Percentiles rank a stretch among this genome's conserved stretches.
These are phyloP conservation scores for Anhinga anhinga DNA, from an alignment of 2,113 vertebrate species.

Conservation along the genomic window DNA sequence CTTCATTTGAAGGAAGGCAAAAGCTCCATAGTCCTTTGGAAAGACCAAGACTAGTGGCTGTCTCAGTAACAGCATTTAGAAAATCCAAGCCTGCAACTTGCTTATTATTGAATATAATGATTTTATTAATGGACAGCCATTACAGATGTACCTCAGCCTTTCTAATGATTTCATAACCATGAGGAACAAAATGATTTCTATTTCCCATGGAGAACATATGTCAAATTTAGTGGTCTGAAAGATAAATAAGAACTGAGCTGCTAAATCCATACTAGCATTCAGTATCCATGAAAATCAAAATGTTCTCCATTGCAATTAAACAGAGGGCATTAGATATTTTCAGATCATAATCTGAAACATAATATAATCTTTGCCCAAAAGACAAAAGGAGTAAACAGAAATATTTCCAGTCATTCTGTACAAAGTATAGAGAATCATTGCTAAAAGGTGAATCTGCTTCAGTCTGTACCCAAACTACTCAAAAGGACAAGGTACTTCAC, in stretches of 20 bases:
- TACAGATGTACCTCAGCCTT: not conserved
- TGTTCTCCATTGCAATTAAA: not conserved
- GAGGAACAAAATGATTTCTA: not conserved
- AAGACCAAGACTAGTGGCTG: not conserved
- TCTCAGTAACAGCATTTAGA: not conserved
- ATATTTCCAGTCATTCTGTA: not conserved
- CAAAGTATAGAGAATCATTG: not conserved
- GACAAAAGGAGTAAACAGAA: not conserved
- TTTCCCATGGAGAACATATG: not conserved
- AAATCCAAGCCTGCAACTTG: not conserved
- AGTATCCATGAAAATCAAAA: not conserved
- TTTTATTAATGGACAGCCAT: conserved; percentile 7
- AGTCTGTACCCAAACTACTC: not conserved
- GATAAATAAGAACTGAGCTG: not conserved
- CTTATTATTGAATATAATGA: not conserved
- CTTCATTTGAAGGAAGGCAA: not conserved
- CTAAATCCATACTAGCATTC: not conserved
- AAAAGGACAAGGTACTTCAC: not conserved
- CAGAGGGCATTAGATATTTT: not conserved
- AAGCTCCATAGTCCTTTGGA: not conserved
- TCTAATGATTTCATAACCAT: not conserved
- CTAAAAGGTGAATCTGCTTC: not conserved
- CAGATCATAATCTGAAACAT: not conserved
- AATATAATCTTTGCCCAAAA: not conserved
- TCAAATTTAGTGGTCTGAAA: not conserved